These are phyloP conservation scores for Tonatia bakeri DNA, from an alignment of 2,113 vertebrate genomes.

Conservation along the genomic window DNA sequence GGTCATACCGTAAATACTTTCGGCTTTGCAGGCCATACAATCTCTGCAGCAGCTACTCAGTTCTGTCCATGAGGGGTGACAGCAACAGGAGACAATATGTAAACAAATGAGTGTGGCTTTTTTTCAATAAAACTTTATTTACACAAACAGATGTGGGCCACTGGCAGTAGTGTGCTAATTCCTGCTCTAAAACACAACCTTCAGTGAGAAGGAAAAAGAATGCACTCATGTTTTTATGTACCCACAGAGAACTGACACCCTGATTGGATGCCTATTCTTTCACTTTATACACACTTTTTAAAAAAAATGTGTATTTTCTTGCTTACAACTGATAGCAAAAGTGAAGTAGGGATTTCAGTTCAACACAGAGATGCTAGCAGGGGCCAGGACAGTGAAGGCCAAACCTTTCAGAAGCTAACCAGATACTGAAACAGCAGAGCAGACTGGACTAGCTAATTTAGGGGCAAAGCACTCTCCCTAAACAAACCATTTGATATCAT, in stretches of 20 bases:
- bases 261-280: background rate
- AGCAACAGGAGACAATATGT: background rate
- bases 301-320: background rate
- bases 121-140: constrained; percentile 44
- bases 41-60: background rate
- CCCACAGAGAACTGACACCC: background rate
- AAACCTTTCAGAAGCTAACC: background rate
- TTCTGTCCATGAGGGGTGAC: background rate
- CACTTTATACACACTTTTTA: background rate
- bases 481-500: background rate
- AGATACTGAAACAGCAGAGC: background rate
- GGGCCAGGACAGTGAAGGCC: background rate
- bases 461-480: background rate
- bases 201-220: background rate
- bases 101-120: background rate
- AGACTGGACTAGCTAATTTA: background rate
- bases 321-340: background rate
- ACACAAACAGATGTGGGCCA: background rate
- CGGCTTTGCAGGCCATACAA: background rate
- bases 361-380: background rate
- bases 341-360: constrained; percentile 12
- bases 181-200: background rate
- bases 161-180: background rate
- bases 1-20: background rate
- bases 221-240: background rate